Evolutionary conservation across 2,797 vertebrate genomes (phyloP), one percentile per base, ranked within the genome.

Genomic region (Selene dorsalis): DNA sequence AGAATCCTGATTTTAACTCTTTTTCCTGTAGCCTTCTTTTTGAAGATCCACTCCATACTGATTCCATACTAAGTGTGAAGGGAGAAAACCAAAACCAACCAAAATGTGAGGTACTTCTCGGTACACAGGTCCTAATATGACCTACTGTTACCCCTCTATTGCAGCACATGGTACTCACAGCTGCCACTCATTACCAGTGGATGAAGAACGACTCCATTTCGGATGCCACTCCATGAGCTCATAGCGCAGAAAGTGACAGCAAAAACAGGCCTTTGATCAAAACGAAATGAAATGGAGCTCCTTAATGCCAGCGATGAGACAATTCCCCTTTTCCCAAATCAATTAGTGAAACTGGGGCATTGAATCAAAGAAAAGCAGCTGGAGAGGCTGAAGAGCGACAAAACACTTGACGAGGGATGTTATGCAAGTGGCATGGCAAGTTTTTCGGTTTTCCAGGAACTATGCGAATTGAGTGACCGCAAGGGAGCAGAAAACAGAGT

Each of bases 191-290:
- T 92, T 91, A 87, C 73, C 20, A 68, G 69, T 67, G 62, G 73
- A 89, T 73, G 79, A 89, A 79, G 77, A 58, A 75, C 68, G 65
- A 82, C 70, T 78, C 30, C 41, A 56, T 69, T 73, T 83, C 82
- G 78, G 80, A 89, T 89, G 84, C 87, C 85, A 89, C 87, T 84
- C 71, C 72, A 83, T 92, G 91, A 91, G 85, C 84, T 91, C 83
- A 91, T 85, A 63, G 71, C 88, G 79, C 30, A 74, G 50, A 85
- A 75, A 80, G 70, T 85, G 88, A 91, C 84, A 86, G 80, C 73
- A 73, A 60, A 78, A 71, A 64, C 32, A 59, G 52, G 63, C 66
- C 87, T 91, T 90, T 92, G 85, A 91, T 92, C 88, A 75, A 71
- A 87, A 75, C 75, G 61, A 35, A 35, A 65, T 82, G 82, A 90